phyloP scores from a whole-genome alignment of 2,888 invertebrate species.

The Mesodorylaimus sp. region DNA sequence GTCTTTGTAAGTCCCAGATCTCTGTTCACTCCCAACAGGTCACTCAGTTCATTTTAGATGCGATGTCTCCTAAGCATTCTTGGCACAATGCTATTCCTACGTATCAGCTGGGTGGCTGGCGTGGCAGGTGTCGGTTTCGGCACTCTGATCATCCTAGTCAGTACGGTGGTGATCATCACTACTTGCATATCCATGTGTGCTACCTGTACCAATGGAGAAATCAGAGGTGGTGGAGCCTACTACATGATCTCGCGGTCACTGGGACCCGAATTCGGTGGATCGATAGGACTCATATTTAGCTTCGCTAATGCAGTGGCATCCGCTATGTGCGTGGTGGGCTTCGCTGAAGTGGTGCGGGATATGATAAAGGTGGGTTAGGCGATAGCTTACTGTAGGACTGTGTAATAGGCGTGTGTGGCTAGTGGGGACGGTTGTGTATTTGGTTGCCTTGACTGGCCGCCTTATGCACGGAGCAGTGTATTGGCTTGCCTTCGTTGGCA shows the following conservation, averaged over 20 bases:
- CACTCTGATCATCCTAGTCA: slow-evolving; percentile 21
- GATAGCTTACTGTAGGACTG: no score
- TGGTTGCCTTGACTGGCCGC: no score
- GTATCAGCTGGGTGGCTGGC: slow-evolving; percentile 71
- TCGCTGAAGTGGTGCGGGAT: slow-evolving; percentile 63
- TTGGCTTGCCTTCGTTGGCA: no score
- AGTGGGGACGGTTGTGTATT: no score
- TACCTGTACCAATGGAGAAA: slow-evolving; percentile 93
- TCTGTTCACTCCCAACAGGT: neutral
- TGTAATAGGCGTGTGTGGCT: no score
- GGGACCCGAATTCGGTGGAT: slow-evolving; percentile 87
- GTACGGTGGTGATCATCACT: slow-evolving; percentile 46
- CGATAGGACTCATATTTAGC: slow-evolving; percentile 90
- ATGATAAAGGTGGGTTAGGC: slow-evolving; percentile 27
- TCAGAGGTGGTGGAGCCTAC: slow-evolving; percentile 95
- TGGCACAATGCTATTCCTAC: slow-evolving; percentile 92
- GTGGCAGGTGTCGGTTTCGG: slow-evolving; percentile 27
- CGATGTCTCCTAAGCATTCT: slow-evolving; percentile 90
- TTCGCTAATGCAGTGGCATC: slow-evolving; percentile 90
- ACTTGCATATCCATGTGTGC: slow-evolving; percentile 91
- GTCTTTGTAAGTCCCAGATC: slow-evolving; percentile 46
- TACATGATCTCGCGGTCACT: slow-evolving; percentile 75
- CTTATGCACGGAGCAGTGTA: no score
- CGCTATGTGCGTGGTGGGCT: slow-evolving; percentile 92
- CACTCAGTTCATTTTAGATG: slow-evolving; percentile 3